These are phyloP conservation scores for Eulemur rubriventer DNA, from an alignment of 2,797 vertebrate genomes.

Conservation along the genomic window DNA sequence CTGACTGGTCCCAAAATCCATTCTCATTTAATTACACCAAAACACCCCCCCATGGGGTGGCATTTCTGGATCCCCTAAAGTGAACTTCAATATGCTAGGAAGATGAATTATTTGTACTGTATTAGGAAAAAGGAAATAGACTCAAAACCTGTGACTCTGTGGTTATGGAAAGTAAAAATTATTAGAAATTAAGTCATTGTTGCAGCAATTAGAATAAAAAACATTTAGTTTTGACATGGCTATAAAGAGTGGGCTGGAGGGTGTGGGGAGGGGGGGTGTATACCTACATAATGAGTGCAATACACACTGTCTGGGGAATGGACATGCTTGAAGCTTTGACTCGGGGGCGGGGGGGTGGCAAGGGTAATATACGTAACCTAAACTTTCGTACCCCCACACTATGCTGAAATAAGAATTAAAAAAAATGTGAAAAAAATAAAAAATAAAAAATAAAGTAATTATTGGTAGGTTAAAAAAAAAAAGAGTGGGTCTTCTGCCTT, in stretches of 20 bases:
- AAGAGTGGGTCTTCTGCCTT: neutral
- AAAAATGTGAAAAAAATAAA: too few species aligned
- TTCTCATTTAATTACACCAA: neutral
- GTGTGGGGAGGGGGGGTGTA: too few species aligned
- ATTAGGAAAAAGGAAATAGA: constrained; percentile 2
- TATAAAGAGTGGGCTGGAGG: neutral
- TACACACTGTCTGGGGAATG: too few species aligned
- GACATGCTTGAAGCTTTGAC: too few species aligned
- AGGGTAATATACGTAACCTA: too few species aligned
- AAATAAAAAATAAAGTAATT: too few species aligned
- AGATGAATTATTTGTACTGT: neutral
- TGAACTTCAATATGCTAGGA: neutral
- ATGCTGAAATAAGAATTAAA: too few species aligned
- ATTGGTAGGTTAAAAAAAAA: too few species aligned
- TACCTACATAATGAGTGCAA: too few species aligned
- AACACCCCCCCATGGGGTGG: neutral
- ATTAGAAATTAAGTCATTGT: neutral
- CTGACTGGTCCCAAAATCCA: neutral
- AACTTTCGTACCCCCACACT: too few species aligned
- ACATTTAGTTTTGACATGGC: neutral
- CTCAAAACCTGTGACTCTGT: neutral
- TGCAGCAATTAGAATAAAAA: neutral
- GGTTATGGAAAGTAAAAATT: constrained; percentile 21
- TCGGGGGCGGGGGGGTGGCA: too few species aligned
- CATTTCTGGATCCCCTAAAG: neutral